A percentile compares a stretch with the other conserved stretches of the same genome.
Evolutionary conservation across 1,140 invertebrate species (phyloP).

Genomic region (Rhizoglyphus robini): DNA sequence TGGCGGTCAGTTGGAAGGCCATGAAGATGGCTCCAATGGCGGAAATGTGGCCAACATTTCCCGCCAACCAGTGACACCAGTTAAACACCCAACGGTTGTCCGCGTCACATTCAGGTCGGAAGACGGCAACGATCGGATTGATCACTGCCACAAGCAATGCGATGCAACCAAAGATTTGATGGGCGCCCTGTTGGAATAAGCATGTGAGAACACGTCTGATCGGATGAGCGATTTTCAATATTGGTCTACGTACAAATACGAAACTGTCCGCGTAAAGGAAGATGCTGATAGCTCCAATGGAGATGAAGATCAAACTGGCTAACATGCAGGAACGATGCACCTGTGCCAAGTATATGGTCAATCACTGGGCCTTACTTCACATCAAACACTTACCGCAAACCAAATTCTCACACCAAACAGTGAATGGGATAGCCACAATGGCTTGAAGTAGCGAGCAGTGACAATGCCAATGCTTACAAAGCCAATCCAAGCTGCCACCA

Average conservation of each 20-base stretch:
- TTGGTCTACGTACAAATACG: slow-evolving; percentile 35
- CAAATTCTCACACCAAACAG: slow-evolving; percentile 78
- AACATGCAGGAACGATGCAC: slow-evolving; percentile 73
- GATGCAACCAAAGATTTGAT: slow-evolving; percentile 44
- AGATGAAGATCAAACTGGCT: slow-evolving; percentile 59
- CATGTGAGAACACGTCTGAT: not conserved
- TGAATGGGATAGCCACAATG: slow-evolving; percentile 67
- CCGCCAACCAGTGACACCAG: slow-evolving; percentile 82
- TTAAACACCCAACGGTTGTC: slow-evolving; percentile 72
- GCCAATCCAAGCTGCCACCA: slow-evolving; percentile 81
- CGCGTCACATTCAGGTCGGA: slow-evolving; percentile 68
- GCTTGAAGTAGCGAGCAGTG: slow-evolving; percentile 74
- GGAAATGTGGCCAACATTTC: slow-evolving; percentile 68
- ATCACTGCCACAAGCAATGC: slow-evolving; percentile 41
- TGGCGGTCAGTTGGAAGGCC: slow-evolving; percentile 65
- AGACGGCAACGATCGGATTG: slow-evolving; percentile 73
- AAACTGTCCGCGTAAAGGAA: slow-evolving; percentile 67
- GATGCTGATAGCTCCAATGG: slow-evolving; percentile 63
- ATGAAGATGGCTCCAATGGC: slow-evolving; percentile 82
- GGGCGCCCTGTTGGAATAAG: slow-evolving; percentile 18
- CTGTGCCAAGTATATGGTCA: slow-evolving; percentile 36
- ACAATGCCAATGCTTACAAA: slow-evolving; percentile 74
- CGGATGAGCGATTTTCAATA: not conserved
- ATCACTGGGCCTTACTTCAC: not conserved
- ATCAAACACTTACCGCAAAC: slow-evolving; percentile 45